phyloP scores from a whole-genome alignment of 1,140 invertebrate species.

The Melipona quadrifasciata region DNA sequence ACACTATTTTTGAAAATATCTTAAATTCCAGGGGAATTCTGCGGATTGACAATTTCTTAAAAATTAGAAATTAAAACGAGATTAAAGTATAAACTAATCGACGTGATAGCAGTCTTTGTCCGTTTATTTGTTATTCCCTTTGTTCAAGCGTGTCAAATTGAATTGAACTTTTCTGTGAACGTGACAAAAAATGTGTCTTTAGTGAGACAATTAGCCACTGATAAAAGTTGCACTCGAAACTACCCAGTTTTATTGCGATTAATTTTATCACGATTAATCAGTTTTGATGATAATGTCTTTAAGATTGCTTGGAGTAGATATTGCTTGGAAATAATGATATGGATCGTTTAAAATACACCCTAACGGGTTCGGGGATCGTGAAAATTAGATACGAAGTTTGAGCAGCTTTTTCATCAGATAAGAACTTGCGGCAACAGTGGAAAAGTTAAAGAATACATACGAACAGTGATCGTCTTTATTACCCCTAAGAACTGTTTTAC shows the following conservation, averaged over 20 bases:
- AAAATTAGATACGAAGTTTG: conserved; percentile 5
- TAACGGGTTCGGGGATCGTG: not conserved
- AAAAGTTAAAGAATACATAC: conserved; percentile 7
- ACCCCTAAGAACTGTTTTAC: not conserved
- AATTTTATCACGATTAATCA: not conserved
- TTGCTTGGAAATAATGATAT: not conserved
- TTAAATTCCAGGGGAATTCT: not conserved
- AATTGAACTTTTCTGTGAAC: not conserved
- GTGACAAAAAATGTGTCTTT: not conserved
- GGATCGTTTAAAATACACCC: conserved; percentile 5
- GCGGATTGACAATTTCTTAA: not conserved
- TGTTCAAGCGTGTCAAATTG: not conserved
- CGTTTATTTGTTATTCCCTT: not conserved
- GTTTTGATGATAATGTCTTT: not conserved
- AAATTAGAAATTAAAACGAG: not conserved
- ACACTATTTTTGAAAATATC: rapidly evolving
- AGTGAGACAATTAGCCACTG: too few species aligned
- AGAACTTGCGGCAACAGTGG: not conserved
- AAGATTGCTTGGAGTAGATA: not conserved
- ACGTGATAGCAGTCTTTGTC: not conserved
- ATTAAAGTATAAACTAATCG: not conserved
- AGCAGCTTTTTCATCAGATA: not conserved
- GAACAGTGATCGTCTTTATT: conserved; percentile 2
- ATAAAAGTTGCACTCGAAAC: not conserved
- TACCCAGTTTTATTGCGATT: not conserved